These are phyloP conservation scores for Eupithecia insigniata DNA, from an alignment of 2,888 invertebrate species.

Conservation along the genomic window DNA sequence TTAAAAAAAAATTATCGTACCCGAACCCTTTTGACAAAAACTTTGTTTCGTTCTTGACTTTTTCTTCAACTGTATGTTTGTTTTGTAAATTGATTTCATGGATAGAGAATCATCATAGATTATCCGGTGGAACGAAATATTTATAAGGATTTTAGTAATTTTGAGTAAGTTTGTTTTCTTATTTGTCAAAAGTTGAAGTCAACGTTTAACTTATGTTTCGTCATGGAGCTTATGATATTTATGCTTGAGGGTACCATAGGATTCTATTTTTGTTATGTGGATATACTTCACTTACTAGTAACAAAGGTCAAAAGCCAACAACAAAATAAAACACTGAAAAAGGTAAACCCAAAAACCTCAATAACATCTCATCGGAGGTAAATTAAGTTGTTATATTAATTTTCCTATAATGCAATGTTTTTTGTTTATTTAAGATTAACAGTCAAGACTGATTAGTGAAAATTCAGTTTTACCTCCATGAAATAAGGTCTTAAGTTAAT, in stretches of 20 bases:
- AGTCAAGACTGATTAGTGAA: background rate
- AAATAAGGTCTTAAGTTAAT: constrained; percentile 4
- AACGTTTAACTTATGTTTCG: constrained; percentile 15
- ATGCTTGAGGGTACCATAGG: background rate
- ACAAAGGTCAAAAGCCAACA: too few species aligned
- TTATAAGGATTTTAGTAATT: constrained; percentile 32
- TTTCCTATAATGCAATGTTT: too few species aligned
- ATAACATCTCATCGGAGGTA: background rate
- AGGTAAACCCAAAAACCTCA: background rate
- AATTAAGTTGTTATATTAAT: too few species aligned
- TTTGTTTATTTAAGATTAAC: too few species aligned
- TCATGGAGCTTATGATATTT: background rate
- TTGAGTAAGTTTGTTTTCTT: constrained; percentile 18
- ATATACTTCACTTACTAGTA: too few species aligned
- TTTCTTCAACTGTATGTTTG: constrained; percentile 42
- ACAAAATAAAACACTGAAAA: background rate
- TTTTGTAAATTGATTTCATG: constrained; percentile 53
- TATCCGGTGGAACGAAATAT: constrained; percentile 31
- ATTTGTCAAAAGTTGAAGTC: constrained; percentile 12
- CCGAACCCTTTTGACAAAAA: constrained; percentile 1
- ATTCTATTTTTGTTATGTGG: background rate
- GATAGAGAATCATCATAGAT: constrained; percentile 20
- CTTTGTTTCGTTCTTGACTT: constrained; percentile 11
- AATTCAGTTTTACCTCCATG: background rate
- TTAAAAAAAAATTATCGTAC: too few species aligned